Evolutionary conservation across 2,113 vertebrate species (phyloP), one percentile per base, ranked within the genome.

Genomic region (Eulemur rufifrons): DNA sequence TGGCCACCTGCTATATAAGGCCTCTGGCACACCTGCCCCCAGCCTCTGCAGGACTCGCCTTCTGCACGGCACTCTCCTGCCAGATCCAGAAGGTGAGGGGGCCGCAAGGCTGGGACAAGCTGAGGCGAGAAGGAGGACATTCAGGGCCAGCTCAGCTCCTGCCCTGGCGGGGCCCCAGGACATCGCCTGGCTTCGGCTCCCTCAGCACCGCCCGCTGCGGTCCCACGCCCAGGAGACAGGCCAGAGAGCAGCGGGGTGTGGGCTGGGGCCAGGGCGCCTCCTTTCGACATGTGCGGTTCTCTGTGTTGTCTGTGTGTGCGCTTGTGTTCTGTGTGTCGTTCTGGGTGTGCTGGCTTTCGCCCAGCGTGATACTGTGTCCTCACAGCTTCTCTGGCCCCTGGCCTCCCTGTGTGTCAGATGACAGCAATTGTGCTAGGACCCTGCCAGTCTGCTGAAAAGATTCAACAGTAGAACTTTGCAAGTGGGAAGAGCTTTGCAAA

Each of bases 1-100:
- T 13, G 47, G 50, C 18, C 66, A 93, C 11, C 68, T 92, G 68
- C 68, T 95, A 90, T 94, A 90, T 89, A 95, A 94, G 47, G 54
- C 1, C 59, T 54, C 8, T 56, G 13, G 15, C n/a, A n/a, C 63
- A 74, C 29, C n/a, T 71, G 32, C 32, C 15, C 14, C 54, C n/a
- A 29, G 17, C 27, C 23, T 47, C 18, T 39, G 0, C 76, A 0
- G 66, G 29, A 83, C 25, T 27, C 2, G 17, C 20, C 47, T 91
- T 39, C n/a, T 50, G 27, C 1, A 0, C 86, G 27, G 45, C 10
- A 9, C 37, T 50, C 32, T 93, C 83, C 21, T 1, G 47, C 52
- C 54, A 69, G 91, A 66, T 9, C 11, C 23, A 81, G 56, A 87
- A 95, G 93, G 93, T 97, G 47, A 96, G 78, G n/a, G 13, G 23